phyloP scores from a whole-genome alignment of 2,888 invertebrate genomes.

The Heliconius ismenius region DNA sequence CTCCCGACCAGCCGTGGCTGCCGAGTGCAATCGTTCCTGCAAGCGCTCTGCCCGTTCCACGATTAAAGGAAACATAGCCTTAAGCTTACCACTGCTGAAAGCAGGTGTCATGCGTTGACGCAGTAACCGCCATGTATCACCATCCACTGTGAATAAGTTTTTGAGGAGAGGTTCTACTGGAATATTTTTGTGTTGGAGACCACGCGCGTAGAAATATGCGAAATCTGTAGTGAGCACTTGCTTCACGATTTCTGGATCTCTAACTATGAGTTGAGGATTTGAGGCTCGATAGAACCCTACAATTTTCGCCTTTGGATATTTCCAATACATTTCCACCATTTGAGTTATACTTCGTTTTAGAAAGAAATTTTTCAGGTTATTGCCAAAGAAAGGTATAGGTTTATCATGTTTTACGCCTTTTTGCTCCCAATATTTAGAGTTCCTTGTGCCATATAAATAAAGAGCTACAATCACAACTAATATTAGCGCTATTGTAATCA shows the following conservation, averaged over 20 bases:
- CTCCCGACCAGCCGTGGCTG: slow-evolving; percentile 46
- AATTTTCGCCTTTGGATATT: slow-evolving; percentile 41
- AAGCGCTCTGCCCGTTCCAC: slow-evolving; percentile 59
- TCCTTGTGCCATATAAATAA: slow-evolving; percentile 38
- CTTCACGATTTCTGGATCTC: slow-evolving; percentile 61
- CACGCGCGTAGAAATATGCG: slow-evolving; percentile 57
- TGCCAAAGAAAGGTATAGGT: slow-evolving; percentile 60
- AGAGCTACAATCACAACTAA: background rate
- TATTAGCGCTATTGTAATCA: slow-evolving; percentile 16
- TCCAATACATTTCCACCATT: slow-evolving; percentile 15
- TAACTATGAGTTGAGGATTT: slow-evolving; percentile 57
- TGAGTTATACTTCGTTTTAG: background rate
- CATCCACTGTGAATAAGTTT: slow-evolving; percentile 63
- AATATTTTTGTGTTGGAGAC: slow-evolving; percentile 52
- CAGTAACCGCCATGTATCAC: slow-evolving; percentile 61
- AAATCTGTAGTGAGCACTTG: slow-evolving; percentile 60
- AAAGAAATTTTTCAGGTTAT: slow-evolving; percentile 48
- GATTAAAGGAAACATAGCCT: slow-evolving; percentile 64
- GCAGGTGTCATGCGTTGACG: slow-evolving; percentile 64
- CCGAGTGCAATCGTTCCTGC: slow-evolving; percentile 48
- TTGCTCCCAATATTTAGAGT: slow-evolving; percentile 57
- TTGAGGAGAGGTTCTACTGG: slow-evolving; percentile 57
- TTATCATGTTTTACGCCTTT: slow-evolving; percentile 58
- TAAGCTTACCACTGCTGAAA: slow-evolving; percentile 61
- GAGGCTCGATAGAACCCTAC: slow-evolving; percentile 59